phyloP scores from a whole-genome alignment of 2,888 invertebrate species.

The Augiades crinisus region DNA sequence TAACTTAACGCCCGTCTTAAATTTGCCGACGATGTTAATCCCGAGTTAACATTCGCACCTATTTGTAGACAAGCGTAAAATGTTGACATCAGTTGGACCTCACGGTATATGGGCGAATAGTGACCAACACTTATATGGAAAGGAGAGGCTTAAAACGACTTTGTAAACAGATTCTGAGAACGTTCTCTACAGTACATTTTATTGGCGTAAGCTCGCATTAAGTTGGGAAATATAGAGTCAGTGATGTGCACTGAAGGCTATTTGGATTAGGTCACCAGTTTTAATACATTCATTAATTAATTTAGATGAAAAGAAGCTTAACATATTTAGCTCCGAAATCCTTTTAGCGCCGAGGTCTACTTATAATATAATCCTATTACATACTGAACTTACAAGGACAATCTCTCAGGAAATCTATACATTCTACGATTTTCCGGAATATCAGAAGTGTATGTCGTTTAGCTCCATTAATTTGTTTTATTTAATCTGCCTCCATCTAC shows the following conservation, averaged over 20 bases:
- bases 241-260: background rate
- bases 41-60: constrained; percentile 49
- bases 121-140: constrained; percentile 19
- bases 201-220: constrained; percentile 20
- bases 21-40: constrained; percentile 44
- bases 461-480: too few relatives aligned
- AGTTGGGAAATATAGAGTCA: constrained; percentile 17
- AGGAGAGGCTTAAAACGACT: constrained; percentile 19
- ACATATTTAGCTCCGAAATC: too few relatives aligned
- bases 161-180: constrained; percentile 22
- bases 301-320: too few relatives aligned
- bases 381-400: too few relatives aligned
- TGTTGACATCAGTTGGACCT: constrained; percentile 34
- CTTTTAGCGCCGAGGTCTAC: too few relatives aligned
- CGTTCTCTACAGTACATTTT: constrained; percentile 9
- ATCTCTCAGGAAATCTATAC: too few relatives aligned
- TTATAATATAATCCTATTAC: too few relatives aligned
- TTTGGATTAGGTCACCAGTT: background rate
- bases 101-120: constrained; percentile 20
- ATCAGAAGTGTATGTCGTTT: too few relatives aligned
- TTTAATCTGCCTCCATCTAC: too few relatives aligned
- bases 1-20: constrained; percentile 31
- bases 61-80: constrained; percentile 51
- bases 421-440: too few relatives aligned
- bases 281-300: too few relatives aligned